Evolutionary conservation across 2,113 vertebrate species (phyloP).

Genomic region (Toxotes jaculatrix): DNA sequence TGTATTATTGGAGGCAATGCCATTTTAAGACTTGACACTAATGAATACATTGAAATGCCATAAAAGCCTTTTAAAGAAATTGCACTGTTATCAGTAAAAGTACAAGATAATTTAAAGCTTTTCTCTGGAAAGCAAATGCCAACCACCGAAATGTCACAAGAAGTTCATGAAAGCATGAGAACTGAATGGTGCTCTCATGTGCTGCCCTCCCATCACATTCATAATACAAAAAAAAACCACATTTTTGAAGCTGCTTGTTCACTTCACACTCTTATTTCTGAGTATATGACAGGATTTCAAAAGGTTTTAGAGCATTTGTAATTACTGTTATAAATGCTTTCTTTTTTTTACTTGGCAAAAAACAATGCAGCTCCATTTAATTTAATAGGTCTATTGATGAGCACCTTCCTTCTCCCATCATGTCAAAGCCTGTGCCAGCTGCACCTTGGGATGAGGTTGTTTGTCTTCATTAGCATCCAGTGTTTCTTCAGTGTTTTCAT

Average conservation of each 20-base stretch:
- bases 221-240: conserved; percentile 18
- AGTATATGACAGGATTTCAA: conserved; percentile 5
- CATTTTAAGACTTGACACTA: conserved; percentile 42
- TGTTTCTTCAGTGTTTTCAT: conserved; percentile 76
- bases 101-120: conserved; percentile 35
- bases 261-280: background rate
- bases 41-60: conserved; percentile 45
- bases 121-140: conserved; percentile 42
- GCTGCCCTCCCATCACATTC: conserved; percentile 21
- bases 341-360: background rate
- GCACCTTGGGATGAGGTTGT: conserved; percentile 67
- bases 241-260: background rate
- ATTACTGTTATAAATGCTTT: background rate
- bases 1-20: conserved; percentile 8
- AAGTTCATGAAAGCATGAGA: conserved; percentile 35
- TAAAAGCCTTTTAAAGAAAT: conserved; percentile 52
- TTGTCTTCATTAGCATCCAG: conserved; percentile 80
- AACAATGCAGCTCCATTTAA: conserved; percentile 12
- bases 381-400: conserved; percentile 36
- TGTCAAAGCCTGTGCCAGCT: conserved; percentile 66
- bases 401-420: conserved; percentile 41
- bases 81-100: conserved; percentile 27
- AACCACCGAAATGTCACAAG: conserved; percentile 56
- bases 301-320: background rate
- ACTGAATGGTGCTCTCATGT: conserved; percentile 29